Evolutionary conservation across 2,797 vertebrate genomes (phyloP).

Genomic region (Centroberyx gerrardi): DNA sequence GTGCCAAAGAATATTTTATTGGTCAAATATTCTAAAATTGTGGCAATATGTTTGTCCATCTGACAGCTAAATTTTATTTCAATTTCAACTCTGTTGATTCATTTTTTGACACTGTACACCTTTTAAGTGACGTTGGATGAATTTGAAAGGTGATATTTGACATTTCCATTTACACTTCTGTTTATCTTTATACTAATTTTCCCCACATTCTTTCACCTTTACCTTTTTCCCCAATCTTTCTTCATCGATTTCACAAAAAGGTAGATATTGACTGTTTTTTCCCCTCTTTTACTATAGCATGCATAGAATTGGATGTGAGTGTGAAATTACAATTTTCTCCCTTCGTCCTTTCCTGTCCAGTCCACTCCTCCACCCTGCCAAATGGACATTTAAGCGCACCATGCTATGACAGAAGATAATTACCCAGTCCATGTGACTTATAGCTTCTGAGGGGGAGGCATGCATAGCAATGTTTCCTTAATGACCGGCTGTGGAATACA

Average conservation of each 20-base stretch:
- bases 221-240: background rate
- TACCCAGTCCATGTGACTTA: slow-evolving; percentile 1
- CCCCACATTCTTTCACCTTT: too few relatives aligned
- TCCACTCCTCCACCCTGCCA: slow-evolving; percentile 10
- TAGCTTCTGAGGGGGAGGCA: slow-evolving; percentile 7
- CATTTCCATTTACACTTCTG: too few relatives aligned
- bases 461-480: slow-evolving; percentile 12
- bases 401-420: background rate
- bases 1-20: too few relatives aligned
- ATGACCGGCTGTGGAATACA: slow-evolving; percentile 5
- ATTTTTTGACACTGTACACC: too few relatives aligned
- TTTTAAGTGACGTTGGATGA: too few relatives aligned
- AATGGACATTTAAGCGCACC: slow-evolving; percentile 24
- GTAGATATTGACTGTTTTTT: background rate
- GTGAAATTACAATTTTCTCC: slow-evolving; percentile 2
- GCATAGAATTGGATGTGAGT: background rate
- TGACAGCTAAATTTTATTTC: too few relatives aligned
- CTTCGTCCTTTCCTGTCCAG: background rate
- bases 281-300: background rate
- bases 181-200: too few relatives aligned
- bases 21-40: too few relatives aligned
- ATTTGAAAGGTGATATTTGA: too few relatives aligned
- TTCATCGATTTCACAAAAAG: background rate
- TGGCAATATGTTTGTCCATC: too few relatives aligned
- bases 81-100: too few relatives aligned